Evolutionary conservation across 2,797 vertebrate genomes (phyloP).

Genomic region (Dermochelys coriacea): DNA sequence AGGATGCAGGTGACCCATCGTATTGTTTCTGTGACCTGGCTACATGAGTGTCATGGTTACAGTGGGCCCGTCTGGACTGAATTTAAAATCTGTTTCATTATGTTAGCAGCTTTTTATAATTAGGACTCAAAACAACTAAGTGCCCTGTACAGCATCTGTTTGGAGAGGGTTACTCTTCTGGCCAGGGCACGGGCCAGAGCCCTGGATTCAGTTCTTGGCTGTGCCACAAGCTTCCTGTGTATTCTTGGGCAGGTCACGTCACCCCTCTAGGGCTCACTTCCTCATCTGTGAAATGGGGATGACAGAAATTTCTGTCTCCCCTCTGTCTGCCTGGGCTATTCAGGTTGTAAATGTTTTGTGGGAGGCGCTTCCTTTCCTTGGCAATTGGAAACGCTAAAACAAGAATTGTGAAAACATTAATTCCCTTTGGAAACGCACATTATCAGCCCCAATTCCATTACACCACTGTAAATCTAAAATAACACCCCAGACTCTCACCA

Average conservation of each 20-base stretch:
- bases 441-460: background rate
- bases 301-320: background rate
- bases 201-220: background rate
- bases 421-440: background rate
- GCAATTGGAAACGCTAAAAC: background rate
- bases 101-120: background rate
- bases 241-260: background rate
- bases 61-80: background rate
- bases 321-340: no score
- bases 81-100: background rate
- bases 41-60: background rate
- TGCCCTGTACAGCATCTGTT: background rate
- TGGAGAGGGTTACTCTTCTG: background rate
- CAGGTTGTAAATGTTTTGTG: fast-evolving
- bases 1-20: background rate
- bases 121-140: background rate
- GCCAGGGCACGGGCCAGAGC: no score
- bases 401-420: background rate
- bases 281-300: background rate
- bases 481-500: background rate
- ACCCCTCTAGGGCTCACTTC: background rate
- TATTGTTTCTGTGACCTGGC: background rate
- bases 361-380: background rate
- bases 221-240: background rate
- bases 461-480: background rate